Conservation (phyloP, 2,113 vertebrate species). For the Limnothrissa miodon region DNA sequence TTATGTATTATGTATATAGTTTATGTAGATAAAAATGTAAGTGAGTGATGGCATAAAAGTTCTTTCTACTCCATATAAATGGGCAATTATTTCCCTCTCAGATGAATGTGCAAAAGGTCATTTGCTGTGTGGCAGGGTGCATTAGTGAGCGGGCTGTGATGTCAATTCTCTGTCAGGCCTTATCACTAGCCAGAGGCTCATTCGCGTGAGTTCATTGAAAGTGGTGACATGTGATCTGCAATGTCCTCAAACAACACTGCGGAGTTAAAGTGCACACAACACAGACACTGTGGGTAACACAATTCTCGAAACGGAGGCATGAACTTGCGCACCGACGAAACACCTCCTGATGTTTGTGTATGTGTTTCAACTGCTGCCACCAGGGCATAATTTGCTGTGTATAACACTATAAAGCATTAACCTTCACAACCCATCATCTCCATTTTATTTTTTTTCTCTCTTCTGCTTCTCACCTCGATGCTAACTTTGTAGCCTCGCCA, state of each 20-base stretch:
- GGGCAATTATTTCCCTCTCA: slow-evolving; percentile 66
- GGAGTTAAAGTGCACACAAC: slow-evolving; percentile 5
- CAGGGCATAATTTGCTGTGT: not conserved
- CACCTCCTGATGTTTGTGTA: not conserved
- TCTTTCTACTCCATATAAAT: slow-evolving; percentile 62
- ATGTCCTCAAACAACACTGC: not conserved
- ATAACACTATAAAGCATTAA: slow-evolving; percentile 32
- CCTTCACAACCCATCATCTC: slow-evolving; percentile 21
- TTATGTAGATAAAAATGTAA: slow-evolving; percentile 62
- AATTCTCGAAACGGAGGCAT: not conserved
- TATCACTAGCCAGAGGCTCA: slow-evolving; percentile 4
- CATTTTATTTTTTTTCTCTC: slow-evolving; percentile 24
- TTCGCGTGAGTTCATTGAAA: not conserved
- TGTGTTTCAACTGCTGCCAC: not conserved
- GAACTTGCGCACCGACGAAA: not conserved
- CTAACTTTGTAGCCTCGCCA: not conserved
- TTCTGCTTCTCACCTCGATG: not conserved
- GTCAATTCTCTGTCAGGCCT: slow-evolving; percentile 16
- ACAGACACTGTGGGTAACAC: not conserved
- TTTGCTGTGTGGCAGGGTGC: slow-evolving; percentile 43
- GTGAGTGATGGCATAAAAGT: slow-evolving; percentile 66
- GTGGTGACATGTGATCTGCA: slow-evolving; percentile 1
- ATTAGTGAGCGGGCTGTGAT: not conserved
- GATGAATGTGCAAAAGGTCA: slow-evolving; percentile 56
- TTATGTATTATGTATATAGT: slow-evolving; percentile 73